phyloP scores from a whole-genome alignment of 1,140 invertebrate species.

The Leguminivora glycinivorella region DNA sequence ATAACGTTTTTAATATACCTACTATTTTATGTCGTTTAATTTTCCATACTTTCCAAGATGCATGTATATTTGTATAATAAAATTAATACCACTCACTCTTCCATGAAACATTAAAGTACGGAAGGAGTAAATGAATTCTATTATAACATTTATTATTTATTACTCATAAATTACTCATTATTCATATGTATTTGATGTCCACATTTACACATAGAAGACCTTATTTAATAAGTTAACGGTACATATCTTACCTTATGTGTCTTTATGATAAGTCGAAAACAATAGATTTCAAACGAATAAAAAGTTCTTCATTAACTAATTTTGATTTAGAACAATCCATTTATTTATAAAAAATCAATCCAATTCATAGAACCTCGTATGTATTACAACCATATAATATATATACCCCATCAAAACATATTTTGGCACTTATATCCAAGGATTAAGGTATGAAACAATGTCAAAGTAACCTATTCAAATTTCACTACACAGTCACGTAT shows the following conservation, averaged over 20 bases:
- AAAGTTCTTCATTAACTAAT: neutral
- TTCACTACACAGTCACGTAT: slow-evolving; percentile 12
- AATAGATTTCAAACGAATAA: neutral
- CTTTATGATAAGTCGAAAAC: neutral
- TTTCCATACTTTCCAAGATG: neutral
- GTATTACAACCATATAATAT: neutral
- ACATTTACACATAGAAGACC: neutral
- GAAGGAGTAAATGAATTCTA: too few species aligned
- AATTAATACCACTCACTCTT: too few species aligned
- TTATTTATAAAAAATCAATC: neutral
- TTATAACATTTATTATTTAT: neutral
- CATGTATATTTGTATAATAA: neutral
- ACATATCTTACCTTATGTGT: too few species aligned
- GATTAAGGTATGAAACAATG: neutral
- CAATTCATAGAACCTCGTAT: neutral
- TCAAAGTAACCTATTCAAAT: neutral
- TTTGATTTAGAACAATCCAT: neutral
- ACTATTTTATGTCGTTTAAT: too few species aligned
- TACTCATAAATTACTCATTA: neutral
- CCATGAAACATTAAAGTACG: too few species aligned
- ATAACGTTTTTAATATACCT: neutral
- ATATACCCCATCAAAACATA: neutral
- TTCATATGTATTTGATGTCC: neutral
- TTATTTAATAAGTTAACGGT: too few species aligned
- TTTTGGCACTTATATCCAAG: neutral